Base-by-base conservation (phyloP, 2,797 vertebrate species). In the Sebastes diploproa region DNA sequence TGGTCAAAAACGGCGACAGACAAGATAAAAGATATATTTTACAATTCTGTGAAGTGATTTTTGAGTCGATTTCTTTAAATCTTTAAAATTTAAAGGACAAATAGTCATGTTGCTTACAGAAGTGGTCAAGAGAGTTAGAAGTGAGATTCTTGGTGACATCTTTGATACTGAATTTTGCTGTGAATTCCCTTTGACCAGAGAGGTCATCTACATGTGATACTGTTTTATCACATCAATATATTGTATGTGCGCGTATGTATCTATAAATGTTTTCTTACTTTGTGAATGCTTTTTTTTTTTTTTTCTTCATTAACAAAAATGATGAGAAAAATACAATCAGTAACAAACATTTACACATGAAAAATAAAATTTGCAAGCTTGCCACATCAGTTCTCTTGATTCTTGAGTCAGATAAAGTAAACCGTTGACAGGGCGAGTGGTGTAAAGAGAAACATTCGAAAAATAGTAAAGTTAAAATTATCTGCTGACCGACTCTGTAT, bases 211-310 rank as follows among this genome's bases (percentile, higher is more conserved):
- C 78, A 68, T 58, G 83, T 85, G 80, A 86, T 27, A 25, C 85
- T 82, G 82, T 89, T 86, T 85, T 77, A 86, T 84, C 84, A 83
- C 85, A 78, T 80, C 60, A 29, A 75, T 89, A 85, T 84, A 85
- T 50, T 72, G 72, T 89, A 76, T 55, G 75, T 82, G 59, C 58
- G 82, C 58, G 82, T 86, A 76, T 84, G 90, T 81, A 88, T 84
- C 85, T 91, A 75, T 83, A 89, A 86, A 82, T 88, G 90, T 88
- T 91, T 91, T 88, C 86, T 90, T 88, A 89, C 83, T 87, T 89
- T 89, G 92, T 92, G 89, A 92, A 92, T 94, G 93, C 78, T 81
- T 88, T 88, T 67, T 81, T 83, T 82, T 11, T 32, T 88, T 86
- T 78, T 85, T 88, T 76, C 82, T 72, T 83, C 80, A 90, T 87